Evolutionary conservation across 2,113 vertebrate species (phyloP).

Genomic region (Xiphias gladius): DNA sequence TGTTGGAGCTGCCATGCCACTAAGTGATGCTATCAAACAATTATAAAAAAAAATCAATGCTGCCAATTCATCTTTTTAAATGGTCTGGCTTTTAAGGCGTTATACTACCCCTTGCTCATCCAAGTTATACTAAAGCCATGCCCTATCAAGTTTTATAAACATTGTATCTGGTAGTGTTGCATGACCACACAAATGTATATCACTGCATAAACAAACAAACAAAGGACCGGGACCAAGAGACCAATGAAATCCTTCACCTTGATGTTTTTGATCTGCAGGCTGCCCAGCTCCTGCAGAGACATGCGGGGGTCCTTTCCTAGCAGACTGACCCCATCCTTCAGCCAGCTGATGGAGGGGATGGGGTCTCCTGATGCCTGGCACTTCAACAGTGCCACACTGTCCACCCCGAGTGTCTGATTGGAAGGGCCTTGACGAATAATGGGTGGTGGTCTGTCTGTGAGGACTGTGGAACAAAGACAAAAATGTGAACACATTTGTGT

Average conservation of each 20-base stretch:
- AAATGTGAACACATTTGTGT: neutral
- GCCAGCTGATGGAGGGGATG: conserved; percentile 95
- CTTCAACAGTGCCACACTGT: conserved; percentile 92
- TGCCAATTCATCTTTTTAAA: conserved; percentile 77
- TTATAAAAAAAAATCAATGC: conserved; percentile 82
- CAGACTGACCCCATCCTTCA: conserved; percentile 96
- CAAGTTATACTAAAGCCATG: conserved; percentile 58
- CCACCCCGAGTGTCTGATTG: conserved; percentile 94
- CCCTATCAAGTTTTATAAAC: conserved; percentile 54
- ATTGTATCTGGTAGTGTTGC: neutral
- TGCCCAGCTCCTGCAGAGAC: conserved; percentile 94
- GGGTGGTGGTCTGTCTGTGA: conserved; percentile 97
- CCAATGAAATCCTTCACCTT: conserved; percentile 83
- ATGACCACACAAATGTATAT: neutral
- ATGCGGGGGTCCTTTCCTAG: conserved; percentile 93
- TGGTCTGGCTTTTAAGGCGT: too few relatives aligned
- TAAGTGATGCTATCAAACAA: conserved; percentile 83
- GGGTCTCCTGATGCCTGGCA: conserved; percentile 97
- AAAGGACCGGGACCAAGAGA: neutral
- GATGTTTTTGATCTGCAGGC: conserved; percentile 93
- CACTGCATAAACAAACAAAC: neutral
- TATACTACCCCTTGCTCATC: conserved; percentile 62
- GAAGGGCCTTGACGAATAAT: conserved; percentile 97
- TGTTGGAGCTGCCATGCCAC: conserved; percentile 60
- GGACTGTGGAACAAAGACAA: conserved; percentile 82